A percentile compares a stretch with the other conserved stretches of the same genome.
Conservation (phyloP, 2,113 vertebrate species). For the Anser brachyrhynchus region DNA sequence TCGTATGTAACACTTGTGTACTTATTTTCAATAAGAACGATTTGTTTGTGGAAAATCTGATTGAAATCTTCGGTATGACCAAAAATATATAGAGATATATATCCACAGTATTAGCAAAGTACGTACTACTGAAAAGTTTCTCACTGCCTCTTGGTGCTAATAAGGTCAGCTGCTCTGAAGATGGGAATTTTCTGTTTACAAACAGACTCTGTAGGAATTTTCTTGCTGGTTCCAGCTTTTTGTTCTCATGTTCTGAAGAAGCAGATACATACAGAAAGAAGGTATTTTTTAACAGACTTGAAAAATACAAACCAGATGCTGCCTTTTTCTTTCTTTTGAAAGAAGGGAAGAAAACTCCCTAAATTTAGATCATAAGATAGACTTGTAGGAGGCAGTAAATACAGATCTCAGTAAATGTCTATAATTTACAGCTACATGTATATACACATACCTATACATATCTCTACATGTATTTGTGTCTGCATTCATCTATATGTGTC, state of each 20-base stretch:
- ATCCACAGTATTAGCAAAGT: not conserved
- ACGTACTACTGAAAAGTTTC: not conserved
- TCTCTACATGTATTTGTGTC: not conserved
- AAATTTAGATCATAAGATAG: conserved; percentile 23
- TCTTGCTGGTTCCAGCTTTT: not conserved
- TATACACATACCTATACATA: not conserved
- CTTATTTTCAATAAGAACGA: not conserved
- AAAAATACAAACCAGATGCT: not conserved
- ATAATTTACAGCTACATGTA: conserved; percentile 13
- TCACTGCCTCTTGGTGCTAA: not conserved
- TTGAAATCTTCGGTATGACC: not conserved
- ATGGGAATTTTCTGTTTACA: not conserved
- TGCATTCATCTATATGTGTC: not conserved
- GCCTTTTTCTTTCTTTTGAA: not conserved
- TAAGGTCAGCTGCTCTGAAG: not conserved
- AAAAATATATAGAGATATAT: not conserved
- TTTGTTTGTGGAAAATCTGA: not conserved
- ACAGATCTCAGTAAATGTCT: not conserved
- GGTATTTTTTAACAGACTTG: not conserved
- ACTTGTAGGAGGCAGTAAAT: conserved; percentile 37
- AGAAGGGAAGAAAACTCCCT: not conserved
- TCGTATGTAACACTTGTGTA: not conserved
- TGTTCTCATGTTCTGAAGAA: not conserved
- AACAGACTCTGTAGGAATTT: not conserved
- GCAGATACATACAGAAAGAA: not conserved